These are phyloP conservation scores for Cheilosia impressa DNA, from an alignment of 2,888 invertebrate species.

Conservation along the genomic window DNA sequence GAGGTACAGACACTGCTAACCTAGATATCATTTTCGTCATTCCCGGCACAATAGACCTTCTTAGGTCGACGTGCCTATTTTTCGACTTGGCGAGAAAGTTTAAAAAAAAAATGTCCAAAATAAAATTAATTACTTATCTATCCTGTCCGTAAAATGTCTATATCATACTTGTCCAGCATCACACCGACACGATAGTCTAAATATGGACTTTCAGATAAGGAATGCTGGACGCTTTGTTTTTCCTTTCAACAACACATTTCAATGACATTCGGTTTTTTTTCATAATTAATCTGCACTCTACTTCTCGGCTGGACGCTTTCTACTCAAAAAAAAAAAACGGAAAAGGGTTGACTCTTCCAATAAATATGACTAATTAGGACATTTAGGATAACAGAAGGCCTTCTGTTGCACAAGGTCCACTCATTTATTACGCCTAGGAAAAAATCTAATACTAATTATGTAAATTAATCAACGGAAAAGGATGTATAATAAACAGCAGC, in stretches of 20 bases:
- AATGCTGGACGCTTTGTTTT: background rate
- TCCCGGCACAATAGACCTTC: too few relatives aligned
- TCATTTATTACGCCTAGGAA: conserved; percentile 50
- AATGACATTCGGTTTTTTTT: conserved; percentile 36
- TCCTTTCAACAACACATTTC: conserved; percentile 46
- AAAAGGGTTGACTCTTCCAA: conserved; percentile 60
- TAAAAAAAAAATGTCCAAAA: too few relatives aligned
- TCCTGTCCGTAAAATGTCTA: too few relatives aligned
- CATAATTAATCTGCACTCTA: conserved; percentile 33
- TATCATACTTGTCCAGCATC: too few relatives aligned
- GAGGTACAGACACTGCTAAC: too few relatives aligned
- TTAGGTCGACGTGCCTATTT: too few relatives aligned
- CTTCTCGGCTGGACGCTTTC: conserved; percentile 22
- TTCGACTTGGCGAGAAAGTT: too few relatives aligned
- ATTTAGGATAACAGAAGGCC: conserved; percentile 53
- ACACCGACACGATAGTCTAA: too few relatives aligned
- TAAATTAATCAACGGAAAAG: conserved; percentile 64
- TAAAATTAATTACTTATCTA: too few relatives aligned
- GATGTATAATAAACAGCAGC: conserved; percentile 13
- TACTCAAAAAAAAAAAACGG: background rate
- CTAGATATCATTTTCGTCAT: too few relatives aligned
- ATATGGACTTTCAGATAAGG: conserved; percentile 14
- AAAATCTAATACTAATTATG: conserved; percentile 74
- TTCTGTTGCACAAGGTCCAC: conserved; percentile 72
- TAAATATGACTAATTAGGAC: conserved; percentile 69